Percentiles rank a stretch among this genome's conserved stretches.
phyloP scores from a whole-genome alignment of 2,113 vertebrate species.

The Mormoops blainvillei region DNA sequence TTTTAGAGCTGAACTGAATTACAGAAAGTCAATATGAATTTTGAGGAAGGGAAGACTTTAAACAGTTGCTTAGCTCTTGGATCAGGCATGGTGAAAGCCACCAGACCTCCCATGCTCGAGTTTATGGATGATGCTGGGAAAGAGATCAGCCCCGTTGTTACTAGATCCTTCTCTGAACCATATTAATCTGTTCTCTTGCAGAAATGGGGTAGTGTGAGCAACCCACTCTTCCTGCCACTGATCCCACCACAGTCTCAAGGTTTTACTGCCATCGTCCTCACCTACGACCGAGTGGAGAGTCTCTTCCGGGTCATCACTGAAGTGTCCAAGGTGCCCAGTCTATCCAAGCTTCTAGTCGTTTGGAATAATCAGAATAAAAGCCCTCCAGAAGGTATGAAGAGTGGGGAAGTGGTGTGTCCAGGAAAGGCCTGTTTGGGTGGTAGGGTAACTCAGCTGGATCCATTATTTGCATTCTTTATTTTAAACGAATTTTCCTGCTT shows the following conservation, averaged over 20 bases:
- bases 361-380: constrained; percentile 99
- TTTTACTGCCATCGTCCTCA: constrained; percentile 96
- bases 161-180: not conserved
- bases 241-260: constrained; percentile 96
- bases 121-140: not conserved
- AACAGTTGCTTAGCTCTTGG: not conserved
- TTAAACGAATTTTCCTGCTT: not conserved
- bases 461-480: not conserved
- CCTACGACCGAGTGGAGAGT: constrained; percentile 96
- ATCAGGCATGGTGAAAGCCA: not conserved
- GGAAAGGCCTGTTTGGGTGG: not conserved
- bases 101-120: fast-evolving
- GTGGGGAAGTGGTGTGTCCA: not conserved
- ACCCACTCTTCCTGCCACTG: constrained; percentile 94
- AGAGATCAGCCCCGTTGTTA: not conserved
- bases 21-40: not conserved
- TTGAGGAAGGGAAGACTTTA: not conserved
- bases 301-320: constrained; percentile 98
- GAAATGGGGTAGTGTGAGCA: constrained; percentile 98
- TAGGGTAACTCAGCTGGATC: fast-evolving
- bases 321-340: constrained; percentile 96
- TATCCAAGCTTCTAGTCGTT: constrained; percentile 95
- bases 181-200: constrained; percentile 61
- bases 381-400: constrained; percentile 92
- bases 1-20: not conserved